Evolutionary conservation across 2,113 vertebrate genomes (phyloP).

Genomic region (Pterocles gutturalis): DNA sequence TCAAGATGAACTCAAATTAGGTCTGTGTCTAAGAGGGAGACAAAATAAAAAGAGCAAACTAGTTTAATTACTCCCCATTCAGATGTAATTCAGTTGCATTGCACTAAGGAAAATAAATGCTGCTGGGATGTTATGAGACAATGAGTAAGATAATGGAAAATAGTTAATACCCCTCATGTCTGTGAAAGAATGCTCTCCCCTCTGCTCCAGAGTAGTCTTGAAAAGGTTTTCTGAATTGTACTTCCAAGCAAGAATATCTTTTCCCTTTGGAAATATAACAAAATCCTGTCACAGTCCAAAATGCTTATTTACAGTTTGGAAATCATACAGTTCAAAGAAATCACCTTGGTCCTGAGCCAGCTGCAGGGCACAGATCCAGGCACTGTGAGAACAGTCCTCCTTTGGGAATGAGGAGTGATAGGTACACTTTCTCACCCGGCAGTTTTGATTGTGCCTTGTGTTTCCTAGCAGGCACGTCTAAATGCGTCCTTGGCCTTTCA

Average conservation of each 20-base stretch:
- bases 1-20: conserved; percentile 14
- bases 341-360: background rate
- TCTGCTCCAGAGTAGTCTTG: conserved; percentile 4
- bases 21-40: background rate
- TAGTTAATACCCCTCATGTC: conserved; percentile 20
- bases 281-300: background rate
- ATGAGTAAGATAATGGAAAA: conserved; percentile 61
- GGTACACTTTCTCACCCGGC: background rate
- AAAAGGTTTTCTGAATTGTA: background rate
- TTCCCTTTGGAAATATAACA: background rate
- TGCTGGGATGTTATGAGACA: conserved; percentile 42
- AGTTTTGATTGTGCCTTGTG: background rate
- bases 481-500: background rate
- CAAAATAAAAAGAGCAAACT: conserved; percentile 37
- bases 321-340: background rate
- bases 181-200: background rate
- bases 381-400: background rate
- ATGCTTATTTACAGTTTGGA: background rate
- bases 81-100: conserved; percentile 46
- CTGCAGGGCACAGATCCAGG: background rate
- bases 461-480: background rate
- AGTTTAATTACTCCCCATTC: conserved; percentile 54
- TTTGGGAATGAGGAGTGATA: background rate
- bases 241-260: background rate
- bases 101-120: conserved; percentile 47